These are phyloP conservation scores for Lemur catta DNA, from an alignment of 2,797 vertebrate genomes.

Conservation along the genomic window DNA sequence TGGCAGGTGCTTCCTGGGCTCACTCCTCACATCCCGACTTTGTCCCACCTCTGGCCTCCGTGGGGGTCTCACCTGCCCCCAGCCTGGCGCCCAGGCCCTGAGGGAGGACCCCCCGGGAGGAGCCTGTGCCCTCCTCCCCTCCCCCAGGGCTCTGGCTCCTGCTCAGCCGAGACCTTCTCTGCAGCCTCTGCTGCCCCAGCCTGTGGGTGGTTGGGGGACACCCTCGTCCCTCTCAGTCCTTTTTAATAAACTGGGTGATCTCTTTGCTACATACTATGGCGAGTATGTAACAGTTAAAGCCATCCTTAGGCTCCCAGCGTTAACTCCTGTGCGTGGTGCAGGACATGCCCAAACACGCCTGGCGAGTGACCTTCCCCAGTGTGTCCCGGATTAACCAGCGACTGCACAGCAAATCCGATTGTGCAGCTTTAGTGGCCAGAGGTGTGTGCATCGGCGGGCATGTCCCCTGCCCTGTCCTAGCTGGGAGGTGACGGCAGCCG, in stretches of 20 bases:
- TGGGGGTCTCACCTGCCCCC: background rate
- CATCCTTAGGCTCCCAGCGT: background rate
- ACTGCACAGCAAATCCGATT: background rate
- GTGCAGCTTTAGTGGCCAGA: background rate
- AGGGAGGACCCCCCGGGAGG: no score
- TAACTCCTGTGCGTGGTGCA: rapidly evolving
- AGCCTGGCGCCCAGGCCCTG: background rate
- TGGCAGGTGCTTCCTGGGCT: background rate
- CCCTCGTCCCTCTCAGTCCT: background rate
- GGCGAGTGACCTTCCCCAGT: background rate
- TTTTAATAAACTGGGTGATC: background rate
- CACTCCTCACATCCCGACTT: no score
- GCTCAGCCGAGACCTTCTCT: background rate
- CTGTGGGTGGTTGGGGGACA: background rate
- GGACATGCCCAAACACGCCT: background rate
- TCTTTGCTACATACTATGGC: background rate
- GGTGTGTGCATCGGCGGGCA: background rate
- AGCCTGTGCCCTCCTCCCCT: background rate
- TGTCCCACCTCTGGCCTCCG: background rate
- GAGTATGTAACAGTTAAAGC: background rate
- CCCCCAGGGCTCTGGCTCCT: background rate
- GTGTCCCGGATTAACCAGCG: background rate
- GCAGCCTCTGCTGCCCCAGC: background rate
- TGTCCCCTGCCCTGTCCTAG: background rate
- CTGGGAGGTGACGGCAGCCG: background rate